A percentile compares a stretch with the other conserved stretches of the same genome.
These are phyloP conservation scores for Actinemys pallida DNA, from an alignment of 2,113 vertebrate species.

Conservation along the genomic window DNA sequence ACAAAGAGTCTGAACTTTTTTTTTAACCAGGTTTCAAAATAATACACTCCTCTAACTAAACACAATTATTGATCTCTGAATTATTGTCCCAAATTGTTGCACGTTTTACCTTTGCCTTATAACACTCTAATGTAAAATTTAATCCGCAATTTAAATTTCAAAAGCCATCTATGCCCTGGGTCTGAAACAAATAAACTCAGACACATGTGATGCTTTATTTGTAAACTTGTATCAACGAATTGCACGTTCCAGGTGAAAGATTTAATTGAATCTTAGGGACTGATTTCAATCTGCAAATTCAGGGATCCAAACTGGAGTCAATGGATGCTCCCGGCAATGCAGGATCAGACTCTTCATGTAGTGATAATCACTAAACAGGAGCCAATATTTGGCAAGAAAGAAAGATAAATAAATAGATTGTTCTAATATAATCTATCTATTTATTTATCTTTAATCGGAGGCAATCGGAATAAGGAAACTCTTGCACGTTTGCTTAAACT, in stretches of 20 bases:
- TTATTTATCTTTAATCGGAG: background rate
- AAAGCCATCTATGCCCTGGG: background rate
- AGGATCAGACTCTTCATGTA: background rate
- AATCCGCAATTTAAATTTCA: background rate
- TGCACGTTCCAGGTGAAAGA: background rate
- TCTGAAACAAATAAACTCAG: background rate
- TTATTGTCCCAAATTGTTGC: background rate
- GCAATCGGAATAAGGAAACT: background rate
- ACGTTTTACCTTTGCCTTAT: background rate
- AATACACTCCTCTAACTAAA: background rate
- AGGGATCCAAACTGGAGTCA: accelerated
- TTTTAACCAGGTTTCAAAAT: background rate
- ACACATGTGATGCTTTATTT: background rate
- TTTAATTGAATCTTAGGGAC: background rate
- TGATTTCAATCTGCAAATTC: background rate
- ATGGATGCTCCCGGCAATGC: accelerated
- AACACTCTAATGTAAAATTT: background rate
- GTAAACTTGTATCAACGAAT: background rate
- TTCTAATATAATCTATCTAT: no score
- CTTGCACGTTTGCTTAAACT: background rate
- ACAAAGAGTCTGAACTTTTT: background rate
- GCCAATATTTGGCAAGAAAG: accelerated
- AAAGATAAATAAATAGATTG: background rate
- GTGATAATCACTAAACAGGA: background rate
- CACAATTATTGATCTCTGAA: background rate